A percentile compares a stretch with the other conserved stretches of the same genome.
Evolutionary conservation across 2,113 vertebrate genomes (phyloP).

Genomic region (Henicopernis longicauda): DNA sequence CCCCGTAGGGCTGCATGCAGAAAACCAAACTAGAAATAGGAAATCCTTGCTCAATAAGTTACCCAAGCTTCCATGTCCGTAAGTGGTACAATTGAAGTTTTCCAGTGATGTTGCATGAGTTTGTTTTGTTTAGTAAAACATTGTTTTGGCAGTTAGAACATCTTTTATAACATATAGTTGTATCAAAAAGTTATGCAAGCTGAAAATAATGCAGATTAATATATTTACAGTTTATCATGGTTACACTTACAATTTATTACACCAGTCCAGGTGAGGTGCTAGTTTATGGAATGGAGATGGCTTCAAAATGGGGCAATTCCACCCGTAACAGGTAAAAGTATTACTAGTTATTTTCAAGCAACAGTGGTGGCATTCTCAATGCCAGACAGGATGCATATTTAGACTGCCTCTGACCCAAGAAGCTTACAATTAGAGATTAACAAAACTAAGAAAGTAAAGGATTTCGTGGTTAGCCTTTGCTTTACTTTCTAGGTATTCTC

Average conservation of each 20-base stretch:
- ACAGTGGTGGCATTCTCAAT: neutral
- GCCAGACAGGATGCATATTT: neutral
- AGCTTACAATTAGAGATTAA: neutral
- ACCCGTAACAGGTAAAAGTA: neutral
- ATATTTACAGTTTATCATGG: neutral
- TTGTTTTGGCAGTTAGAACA: neutral
- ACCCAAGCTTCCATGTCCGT: neutral
- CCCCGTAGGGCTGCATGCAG: neutral
- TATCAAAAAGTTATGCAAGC: neutral
- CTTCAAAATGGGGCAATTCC: neutral
- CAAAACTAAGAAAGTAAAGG: neutral
- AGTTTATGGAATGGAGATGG: neutral
- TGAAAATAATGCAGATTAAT: neutral
- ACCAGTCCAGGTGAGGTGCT: neutral
- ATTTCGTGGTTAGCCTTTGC: neutral
- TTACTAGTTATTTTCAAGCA: neutral
- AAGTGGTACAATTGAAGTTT: neutral
- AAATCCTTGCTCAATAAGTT: neutral
- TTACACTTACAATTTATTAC: neutral
- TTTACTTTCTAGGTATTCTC: neutral
- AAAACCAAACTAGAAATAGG: neutral
- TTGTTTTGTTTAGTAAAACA: neutral
- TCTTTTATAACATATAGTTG: neutral
- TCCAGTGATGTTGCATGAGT: neutral
- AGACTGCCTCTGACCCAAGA: neutral